These are phyloP conservation scores for Pyxicephalus adspersus DNA, from an alignment of 2,113 vertebrate species.

Conservation along the genomic window DNA sequence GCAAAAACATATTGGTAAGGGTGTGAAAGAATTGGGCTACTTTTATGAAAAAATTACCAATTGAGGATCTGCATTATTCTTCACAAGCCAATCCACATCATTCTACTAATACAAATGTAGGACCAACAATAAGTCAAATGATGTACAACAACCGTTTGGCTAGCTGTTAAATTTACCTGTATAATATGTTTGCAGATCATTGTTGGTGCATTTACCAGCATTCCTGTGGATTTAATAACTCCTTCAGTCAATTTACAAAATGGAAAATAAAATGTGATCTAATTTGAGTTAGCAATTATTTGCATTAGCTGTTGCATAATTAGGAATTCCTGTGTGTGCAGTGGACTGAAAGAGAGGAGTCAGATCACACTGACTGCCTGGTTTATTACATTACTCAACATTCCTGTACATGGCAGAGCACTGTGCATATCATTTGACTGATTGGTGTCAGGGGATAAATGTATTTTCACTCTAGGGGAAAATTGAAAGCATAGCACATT, in stretches of 20 bases:
- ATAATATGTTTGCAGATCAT: background rate
- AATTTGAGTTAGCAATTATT: conserved; percentile 63
- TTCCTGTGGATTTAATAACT: conserved; percentile 60
- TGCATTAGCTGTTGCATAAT: conserved; percentile 60
- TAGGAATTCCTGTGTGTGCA: conserved; percentile 62
- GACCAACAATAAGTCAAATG: too few species aligned
- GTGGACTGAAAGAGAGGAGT: conserved; percentile 50
- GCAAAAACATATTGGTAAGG: too few species aligned
- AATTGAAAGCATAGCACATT: background rate
- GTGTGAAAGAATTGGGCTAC: too few species aligned
- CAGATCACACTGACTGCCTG: conserved; percentile 60
- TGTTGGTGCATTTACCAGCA: conserved; percentile 7
- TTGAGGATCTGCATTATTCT: too few species aligned
- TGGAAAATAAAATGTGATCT: conserved; percentile 63
- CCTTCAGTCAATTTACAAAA: conserved; percentile 58
- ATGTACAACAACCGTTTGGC: background rate
- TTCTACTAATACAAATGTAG: too few species aligned
- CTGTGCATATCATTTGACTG: conserved; percentile 65
- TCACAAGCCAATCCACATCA: too few species aligned
- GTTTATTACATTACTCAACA: conserved; percentile 59
- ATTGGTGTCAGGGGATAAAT: conserved; percentile 62
- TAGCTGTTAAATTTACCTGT: background rate
- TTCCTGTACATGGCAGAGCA: conserved; percentile 60
- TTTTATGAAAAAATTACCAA: too few species aligned
- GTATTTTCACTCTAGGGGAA: conserved; percentile 44